Evolutionary conservation across 2,113 vertebrate species (phyloP), one percentile per base, ranked within the genome.

Genomic region (Microtus montanus): DNA sequence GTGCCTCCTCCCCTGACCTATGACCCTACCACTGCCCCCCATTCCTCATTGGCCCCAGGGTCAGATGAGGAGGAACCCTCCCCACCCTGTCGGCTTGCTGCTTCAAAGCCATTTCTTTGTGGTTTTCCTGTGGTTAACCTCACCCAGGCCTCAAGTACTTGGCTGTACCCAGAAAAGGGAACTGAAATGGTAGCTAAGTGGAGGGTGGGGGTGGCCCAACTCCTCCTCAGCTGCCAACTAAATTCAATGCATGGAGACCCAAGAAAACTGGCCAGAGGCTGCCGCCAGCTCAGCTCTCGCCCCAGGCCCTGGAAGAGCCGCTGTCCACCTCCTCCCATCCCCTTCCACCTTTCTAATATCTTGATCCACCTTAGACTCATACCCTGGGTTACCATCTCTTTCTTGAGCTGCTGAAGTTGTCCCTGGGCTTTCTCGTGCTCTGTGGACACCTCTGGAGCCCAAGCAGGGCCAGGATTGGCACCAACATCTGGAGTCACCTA

Each of bases 51-150:
- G 87, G 85, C 92, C 90, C 49, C 11, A 44, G 91, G 94, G 96
- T 96, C 86, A 89, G 24, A 66, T 54, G 87, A 86, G n/a, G 3
- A 28, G 0, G 38, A 83, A 89, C 47, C 80, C 85, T 93, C 95
- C 87, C 93, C 74, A 89, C 94, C 41, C 10, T 3, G 96, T 88
- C 24, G 63, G 71, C 97, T 87, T 10, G 52, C 96, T 96, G 96
- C 20, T 78, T 95, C 44, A 3, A 86, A 93, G 30, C n/a, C 93
- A 96, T 97, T 96, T 95, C 95, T 86, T 26, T 97, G 89, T 92
- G 90, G 70, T 97, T 98, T 98, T 97, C 97, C 90, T 97, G 92
- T 96, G 95, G 75, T 92, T 97, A 97, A 94, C 88, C 97, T 97
- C 94, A 13, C 79, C 96, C 93, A 96, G 17, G 85, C 94, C 74